Evolutionary conservation across 2,888 invertebrate genomes (phyloP).

Genomic region (Desoria tigrina): DNA sequence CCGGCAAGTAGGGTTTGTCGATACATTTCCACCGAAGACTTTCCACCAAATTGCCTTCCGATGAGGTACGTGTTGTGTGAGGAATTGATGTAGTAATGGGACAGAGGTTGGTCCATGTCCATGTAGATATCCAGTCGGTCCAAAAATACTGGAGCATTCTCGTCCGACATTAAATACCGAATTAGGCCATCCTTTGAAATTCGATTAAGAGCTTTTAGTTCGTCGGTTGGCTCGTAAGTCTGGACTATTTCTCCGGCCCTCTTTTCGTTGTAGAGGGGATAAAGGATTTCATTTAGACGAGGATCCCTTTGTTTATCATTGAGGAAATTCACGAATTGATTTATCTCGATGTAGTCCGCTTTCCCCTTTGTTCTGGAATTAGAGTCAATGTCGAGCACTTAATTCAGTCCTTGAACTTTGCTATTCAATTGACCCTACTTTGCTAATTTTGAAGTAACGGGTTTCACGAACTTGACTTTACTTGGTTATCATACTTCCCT

Average conservation of each 20-base stretch:
- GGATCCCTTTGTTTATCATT: slow-evolving; percentile 98
- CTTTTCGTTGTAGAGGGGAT: slow-evolving; percentile 93
- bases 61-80: slow-evolving; percentile 94
- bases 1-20: slow-evolving; percentile 94
- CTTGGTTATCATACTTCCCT: too few relatives aligned
- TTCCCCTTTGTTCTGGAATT: slow-evolving; percentile 68
- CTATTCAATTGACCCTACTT: too few relatives aligned
- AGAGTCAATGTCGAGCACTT: not conserved
- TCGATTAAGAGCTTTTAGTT: slow-evolving; percentile 61
- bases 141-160: slow-evolving; percentile 98
- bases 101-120: slow-evolving; percentile 97
- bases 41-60: slow-evolving; percentile 96
- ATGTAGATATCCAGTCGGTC: slow-evolving; percentile 87
- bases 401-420: too few relatives aligned
- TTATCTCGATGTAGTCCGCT: slow-evolving; percentile 79
- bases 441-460: too few relatives aligned
- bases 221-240: slow-evolving; percentile 86
- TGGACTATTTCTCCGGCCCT: slow-evolving; percentile 88
- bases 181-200: slow-evolving; percentile 82
- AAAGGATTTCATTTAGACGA: slow-evolving; percentile 95
- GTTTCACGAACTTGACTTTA: too few relatives aligned
- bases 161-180: slow-evolving; percentile 98
- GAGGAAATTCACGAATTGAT: slow-evolving; percentile 87
- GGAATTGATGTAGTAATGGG: slow-evolving; percentile 99
- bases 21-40: slow-evolving; percentile 98